phyloP scores from a whole-genome alignment of 1,140 invertebrate species.

The Brachionus rotundiformis region DNA sequence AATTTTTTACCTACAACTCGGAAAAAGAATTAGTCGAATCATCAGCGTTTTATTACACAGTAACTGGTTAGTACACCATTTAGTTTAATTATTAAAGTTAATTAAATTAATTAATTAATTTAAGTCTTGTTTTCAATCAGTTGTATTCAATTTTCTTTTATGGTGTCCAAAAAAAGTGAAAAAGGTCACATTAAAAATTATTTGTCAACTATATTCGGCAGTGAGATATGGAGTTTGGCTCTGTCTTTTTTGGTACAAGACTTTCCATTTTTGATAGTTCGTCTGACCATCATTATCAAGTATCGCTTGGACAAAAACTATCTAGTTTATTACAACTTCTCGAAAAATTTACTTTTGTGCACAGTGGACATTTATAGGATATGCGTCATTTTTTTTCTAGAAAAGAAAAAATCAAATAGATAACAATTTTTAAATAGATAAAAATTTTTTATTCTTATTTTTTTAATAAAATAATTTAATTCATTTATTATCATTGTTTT shows the following conservation, averaged over 20 bases:
- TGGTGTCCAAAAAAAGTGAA: background rate
- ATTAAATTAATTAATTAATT: background rate
- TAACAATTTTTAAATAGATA: no score
- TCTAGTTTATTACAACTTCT: background rate
- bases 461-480: no score
- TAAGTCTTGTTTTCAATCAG: constrained; percentile 20
- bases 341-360: constrained; percentile 11
- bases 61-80: background rate
- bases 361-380: background rate
- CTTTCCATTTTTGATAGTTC: constrained; percentile 34
- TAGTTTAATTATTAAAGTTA: background rate
- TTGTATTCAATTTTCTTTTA: constrained; percentile 23
- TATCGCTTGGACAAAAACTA: constrained; percentile 3
- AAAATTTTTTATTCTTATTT: no score
- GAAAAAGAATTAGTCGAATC: background rate
- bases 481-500: no score
- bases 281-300: background rate
- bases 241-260: background rate
- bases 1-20: constrained; percentile 4
- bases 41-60: background rate
- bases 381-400: background rate
- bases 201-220: background rate
- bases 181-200: no score
- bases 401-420: no score
- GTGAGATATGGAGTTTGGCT: background rate